Percentiles rank a stretch among this genome's conserved stretches.
Conservation (phyloP, 2,797 vertebrate species). For the Alectoris magna region DNA sequence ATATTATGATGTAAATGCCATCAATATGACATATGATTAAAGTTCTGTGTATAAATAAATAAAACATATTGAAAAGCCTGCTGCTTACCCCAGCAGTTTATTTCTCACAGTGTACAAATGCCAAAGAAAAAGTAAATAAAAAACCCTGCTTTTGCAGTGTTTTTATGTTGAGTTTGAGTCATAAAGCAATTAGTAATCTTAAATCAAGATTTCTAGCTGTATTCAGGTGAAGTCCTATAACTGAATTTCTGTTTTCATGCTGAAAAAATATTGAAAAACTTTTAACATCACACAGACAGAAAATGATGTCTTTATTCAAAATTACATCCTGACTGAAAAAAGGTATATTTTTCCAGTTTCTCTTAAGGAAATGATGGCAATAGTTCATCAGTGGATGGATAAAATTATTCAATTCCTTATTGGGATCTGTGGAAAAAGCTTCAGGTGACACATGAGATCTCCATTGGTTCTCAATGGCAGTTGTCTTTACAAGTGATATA, state of each 20-base stretch:
- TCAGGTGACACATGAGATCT: not conserved
- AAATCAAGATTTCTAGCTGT: slow-evolving; percentile 21
- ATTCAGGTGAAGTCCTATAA: slow-evolving; percentile 35
- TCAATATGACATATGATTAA: slow-evolving; percentile 81
- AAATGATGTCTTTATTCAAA: not conserved
- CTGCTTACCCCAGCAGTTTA: slow-evolving; percentile 80
- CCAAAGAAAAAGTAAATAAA: not conserved
- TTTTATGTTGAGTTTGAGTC: slow-evolving; percentile 64
- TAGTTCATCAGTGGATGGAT: not conserved
- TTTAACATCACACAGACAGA: not conserved
- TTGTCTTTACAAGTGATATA: not conserved
- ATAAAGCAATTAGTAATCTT: slow-evolving; percentile 68
- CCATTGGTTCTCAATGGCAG: not conserved
- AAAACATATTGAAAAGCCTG: slow-evolving; percentile 79
- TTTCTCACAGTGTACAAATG: slow-evolving; percentile 74
- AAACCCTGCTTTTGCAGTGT: slow-evolving; percentile 40
- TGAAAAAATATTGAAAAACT: not conserved
- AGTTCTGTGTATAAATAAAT: slow-evolving; percentile 81
- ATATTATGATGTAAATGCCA: slow-evolving; percentile 83
- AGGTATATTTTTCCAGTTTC: not conserved
- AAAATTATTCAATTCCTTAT: accelerated
- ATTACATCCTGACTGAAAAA: not conserved
- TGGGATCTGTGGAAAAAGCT: not conserved
- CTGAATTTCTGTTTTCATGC: not conserved
- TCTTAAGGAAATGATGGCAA: not conserved